Evolutionary conservation across 2,113 vertebrate genomes (phyloP).

Genomic region (Rhombomys opimus): DNA sequence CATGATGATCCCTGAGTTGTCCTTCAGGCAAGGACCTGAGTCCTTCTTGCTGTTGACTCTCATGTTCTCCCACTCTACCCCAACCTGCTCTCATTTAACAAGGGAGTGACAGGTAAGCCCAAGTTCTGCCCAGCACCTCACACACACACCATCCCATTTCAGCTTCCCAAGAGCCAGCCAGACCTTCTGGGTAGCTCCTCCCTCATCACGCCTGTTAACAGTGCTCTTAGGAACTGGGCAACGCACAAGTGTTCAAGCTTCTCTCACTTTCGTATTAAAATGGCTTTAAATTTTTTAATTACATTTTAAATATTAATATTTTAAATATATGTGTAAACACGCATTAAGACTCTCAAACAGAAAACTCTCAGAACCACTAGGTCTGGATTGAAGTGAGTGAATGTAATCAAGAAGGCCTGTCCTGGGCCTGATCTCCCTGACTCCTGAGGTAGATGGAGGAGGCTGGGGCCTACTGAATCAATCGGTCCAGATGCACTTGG

Average conservation of each 20-base stretch:
- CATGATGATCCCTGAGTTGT: too few species aligned
- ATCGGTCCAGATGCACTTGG: fast-evolving
- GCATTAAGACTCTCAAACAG: slow-evolving; percentile 57
- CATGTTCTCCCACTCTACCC: fast-evolving
- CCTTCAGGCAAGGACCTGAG: background rate
- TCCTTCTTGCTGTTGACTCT: fast-evolving
- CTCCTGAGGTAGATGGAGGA: background rate
- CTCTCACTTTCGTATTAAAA: slow-evolving; percentile 65
- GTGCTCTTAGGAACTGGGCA: background rate
- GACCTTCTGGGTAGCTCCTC: background rate
- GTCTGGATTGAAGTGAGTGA: too few species aligned
- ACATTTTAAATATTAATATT: slow-evolving; percentile 82
- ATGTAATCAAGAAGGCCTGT: fast-evolving
- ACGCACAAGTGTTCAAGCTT: background rate
- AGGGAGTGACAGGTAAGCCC: fast-evolving
- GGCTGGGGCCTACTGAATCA: fast-evolving
- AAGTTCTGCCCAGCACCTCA: fast-evolving
- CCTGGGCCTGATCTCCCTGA: too few species aligned
- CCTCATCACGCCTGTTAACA: background rate
- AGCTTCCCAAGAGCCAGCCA: fast-evolving
- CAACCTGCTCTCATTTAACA: too few species aligned
- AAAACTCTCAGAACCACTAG: background rate
- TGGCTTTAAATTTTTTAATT: slow-evolving; percentile 75
- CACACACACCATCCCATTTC: fast-evolving
- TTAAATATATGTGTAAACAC: slow-evolving; percentile 73